Evolutionary conservation across 2,797 vertebrate genomes (phyloP).

Genomic region (Nannoperca obscura): DNA sequence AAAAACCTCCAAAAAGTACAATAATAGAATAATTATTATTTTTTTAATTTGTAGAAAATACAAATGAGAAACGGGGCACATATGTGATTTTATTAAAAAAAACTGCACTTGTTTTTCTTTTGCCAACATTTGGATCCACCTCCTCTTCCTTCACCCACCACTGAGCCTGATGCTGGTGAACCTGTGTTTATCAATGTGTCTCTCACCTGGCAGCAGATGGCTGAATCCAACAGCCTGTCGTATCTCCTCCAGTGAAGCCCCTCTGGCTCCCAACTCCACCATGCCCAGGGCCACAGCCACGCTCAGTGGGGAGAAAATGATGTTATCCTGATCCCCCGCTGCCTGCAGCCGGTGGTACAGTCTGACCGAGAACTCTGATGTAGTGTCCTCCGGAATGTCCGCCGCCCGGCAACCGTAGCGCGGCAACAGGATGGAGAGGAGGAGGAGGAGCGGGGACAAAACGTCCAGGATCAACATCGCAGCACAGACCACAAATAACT

Average conservation of each 20-base stretch:
- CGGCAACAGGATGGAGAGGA: constrained; percentile 86
- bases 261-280: constrained; percentile 94
- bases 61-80: not conserved
- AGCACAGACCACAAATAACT: constrained; percentile 62
- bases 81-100: not conserved
- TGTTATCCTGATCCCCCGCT: constrained; percentile 91
- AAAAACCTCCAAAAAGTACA: not conserved
- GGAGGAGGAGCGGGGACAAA: constrained; percentile 82
- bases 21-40: not conserved
- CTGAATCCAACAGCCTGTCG: constrained; percentile 91
- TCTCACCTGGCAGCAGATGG: constrained; percentile 89
- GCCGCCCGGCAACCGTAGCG: constrained; percentile 82
- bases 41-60: not conserved
- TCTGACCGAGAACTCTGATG: constrained; percentile 92
- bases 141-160: not conserved
- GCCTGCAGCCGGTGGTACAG: constrained; percentile 93
- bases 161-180: not conserved
- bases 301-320: constrained; percentile 95
- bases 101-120: no score
- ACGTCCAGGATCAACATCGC: constrained; percentile 75
- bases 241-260: constrained; percentile 92
- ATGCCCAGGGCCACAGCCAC: constrained; percentile 92
- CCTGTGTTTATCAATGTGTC: not conserved
- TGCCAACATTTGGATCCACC: not conserved
- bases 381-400: constrained; percentile 88